phyloP scores from a whole-genome alignment of 2,113 vertebrate species.

The Toxotes chatareus region DNA sequence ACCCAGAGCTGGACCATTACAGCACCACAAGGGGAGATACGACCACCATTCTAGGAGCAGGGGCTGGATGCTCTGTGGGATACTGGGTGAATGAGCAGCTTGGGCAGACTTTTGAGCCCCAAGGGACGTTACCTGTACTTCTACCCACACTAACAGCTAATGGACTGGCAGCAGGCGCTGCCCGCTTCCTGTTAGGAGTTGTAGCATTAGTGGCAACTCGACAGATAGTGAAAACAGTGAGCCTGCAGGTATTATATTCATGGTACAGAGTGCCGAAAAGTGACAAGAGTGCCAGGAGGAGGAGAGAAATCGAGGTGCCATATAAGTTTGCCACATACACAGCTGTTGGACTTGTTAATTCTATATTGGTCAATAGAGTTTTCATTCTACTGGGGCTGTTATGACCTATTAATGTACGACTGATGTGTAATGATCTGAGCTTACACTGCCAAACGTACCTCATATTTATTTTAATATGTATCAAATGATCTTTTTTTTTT shows the following conservation, averaged over 20 bases:
- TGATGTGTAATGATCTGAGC: background rate
- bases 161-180: constrained; percentile 16
- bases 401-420: constrained; percentile 69
- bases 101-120: constrained; percentile 74
- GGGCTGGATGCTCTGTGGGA: constrained; percentile 88
- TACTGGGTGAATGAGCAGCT: constrained; percentile 90
- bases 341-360: constrained; percentile 88
- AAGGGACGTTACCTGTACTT: constrained; percentile 75
- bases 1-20: constrained; percentile 91
- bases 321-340: constrained; percentile 93
- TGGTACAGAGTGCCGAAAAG: constrained; percentile 81
- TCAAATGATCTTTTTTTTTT: background rate
- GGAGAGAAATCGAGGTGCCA: constrained; percentile 93
- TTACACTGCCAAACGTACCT: constrained; percentile 6
- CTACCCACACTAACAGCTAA: constrained; percentile 68
- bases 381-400: constrained; percentile 86
- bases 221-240: constrained; percentile 80
- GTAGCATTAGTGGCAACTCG: constrained; percentile 84
- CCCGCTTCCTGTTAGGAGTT: constrained; percentile 85
- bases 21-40: constrained; percentile 94
- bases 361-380: constrained; percentile 86
- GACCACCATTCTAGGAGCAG: constrained; percentile 88
- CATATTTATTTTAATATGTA: constrained; percentile 46
- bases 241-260: constrained; percentile 82
- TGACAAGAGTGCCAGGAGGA: constrained; percentile 81